Percentiles rank a stretch among this genome's conserved stretches.
These are phyloP conservation scores for Eilema griseolum DNA, from an alignment of 2,888 invertebrate genomes.

Conservation along the genomic window DNA sequence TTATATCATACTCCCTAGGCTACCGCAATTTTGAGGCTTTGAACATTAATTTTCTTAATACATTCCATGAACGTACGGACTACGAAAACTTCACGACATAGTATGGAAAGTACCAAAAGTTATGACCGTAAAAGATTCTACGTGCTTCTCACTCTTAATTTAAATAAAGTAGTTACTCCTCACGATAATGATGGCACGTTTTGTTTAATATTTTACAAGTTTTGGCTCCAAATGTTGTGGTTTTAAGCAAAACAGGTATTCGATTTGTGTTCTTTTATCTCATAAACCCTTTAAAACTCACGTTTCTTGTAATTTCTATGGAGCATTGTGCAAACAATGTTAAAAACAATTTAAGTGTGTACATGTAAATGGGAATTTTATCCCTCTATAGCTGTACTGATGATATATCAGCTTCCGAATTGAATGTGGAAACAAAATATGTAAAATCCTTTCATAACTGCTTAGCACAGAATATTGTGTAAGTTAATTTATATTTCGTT, in stretches of 20 bases:
- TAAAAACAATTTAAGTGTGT: not conserved
- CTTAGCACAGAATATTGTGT: conserved; percentile 21
- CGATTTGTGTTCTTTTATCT: conserved; percentile 12
- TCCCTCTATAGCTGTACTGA: conserved; percentile 10
- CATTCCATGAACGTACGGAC: conserved; percentile 57
- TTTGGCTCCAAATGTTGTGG: conserved; percentile 20
- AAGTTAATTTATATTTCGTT: conserved; percentile 58
- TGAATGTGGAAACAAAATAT: conserved; percentile 13
- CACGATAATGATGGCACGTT: conserved; percentile 48
- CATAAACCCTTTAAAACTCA: conserved; percentile 1
- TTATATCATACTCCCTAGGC: conserved; percentile 22
- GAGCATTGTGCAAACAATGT: not conserved
- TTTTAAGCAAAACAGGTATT: conserved; percentile 21
- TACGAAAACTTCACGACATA: conserved; percentile 53
- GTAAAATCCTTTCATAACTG: conserved; percentile 5
- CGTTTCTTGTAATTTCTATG: conserved; percentile 2
- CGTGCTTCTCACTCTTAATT: conserved; percentile 61
- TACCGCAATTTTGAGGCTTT: conserved; percentile 29
- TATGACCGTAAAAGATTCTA: conserved; percentile 59
- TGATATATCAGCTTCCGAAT: conserved; percentile 31
- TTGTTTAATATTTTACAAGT: conserved; percentile 38
- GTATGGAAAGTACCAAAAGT: conserved; percentile 69
- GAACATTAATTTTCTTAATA: conserved; percentile 34
- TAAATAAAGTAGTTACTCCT: conserved; percentile 39
- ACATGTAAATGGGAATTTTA: conserved; percentile 12